phyloP scores from a whole-genome alignment of 2,797 vertebrate genomes.

The Rhabdophis nuchalis region DNA sequence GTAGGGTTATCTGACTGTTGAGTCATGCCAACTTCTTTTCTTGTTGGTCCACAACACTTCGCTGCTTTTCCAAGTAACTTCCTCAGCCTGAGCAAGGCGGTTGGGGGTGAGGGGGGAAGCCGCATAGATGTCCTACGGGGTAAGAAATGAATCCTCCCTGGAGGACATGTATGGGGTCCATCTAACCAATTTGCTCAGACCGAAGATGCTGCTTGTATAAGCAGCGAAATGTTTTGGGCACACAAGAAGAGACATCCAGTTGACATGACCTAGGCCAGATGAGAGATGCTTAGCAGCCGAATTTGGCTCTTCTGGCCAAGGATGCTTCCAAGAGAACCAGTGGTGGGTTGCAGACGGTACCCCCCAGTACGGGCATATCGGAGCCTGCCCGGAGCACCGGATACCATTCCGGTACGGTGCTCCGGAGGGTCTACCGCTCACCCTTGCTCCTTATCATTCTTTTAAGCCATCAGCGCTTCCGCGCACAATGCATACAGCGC shows the following conservation, averaged over 20 bases:
- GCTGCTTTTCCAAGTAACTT: not conserved
- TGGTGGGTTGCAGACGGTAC: no score
- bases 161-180: not conserved
- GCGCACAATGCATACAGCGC: no score
- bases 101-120: not conserved
- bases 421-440: no score
- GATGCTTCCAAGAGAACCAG: not conserved
- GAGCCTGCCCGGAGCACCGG: no score
- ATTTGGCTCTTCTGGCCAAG: not conserved
- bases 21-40: not conserved
- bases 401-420: no score
- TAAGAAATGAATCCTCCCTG: not conserved
- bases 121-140: not conserved
- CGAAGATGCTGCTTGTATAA: not conserved
- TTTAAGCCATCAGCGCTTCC: no score
- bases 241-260: not conserved
- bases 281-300: not conserved
- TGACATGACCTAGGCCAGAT: not conserved
- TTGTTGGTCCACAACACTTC: not conserved
- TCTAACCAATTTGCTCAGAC: not conserved
- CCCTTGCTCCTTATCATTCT: no score
- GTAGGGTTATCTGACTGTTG: not conserved
- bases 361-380: no score
- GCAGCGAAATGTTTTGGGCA: not conserved
- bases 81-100: not conserved